A percentile compares a stretch with the other conserved stretches of the same genome.
phyloP scores from a whole-genome alignment of 2,888 invertebrate species.

The Hanleya hanleyi region DNA sequence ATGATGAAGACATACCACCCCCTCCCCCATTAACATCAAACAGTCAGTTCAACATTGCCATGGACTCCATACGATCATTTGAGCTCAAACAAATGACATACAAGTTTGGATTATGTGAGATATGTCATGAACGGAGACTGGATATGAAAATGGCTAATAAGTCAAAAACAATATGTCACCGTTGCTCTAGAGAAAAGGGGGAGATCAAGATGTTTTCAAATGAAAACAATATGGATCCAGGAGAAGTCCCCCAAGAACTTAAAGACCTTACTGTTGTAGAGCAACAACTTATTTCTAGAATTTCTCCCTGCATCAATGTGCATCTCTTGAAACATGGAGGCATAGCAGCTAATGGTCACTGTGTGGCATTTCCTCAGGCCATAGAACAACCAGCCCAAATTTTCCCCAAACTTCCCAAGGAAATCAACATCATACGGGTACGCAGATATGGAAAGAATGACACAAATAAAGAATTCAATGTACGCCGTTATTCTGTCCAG shows the following conservation, averaged over 20 bases:
- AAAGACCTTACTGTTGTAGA: slow-evolving; percentile 1
- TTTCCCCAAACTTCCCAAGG: slow-evolving; percentile 13
- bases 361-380: slow-evolving; percentile 19
- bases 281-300: slow-evolving; percentile 15
- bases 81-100: too few relatives aligned
- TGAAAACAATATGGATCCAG: slow-evolving; percentile 32
- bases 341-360: slow-evolving; percentile 16
- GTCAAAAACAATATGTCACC: too few relatives aligned
- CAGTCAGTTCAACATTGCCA: too few relatives aligned
- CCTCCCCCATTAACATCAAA: not conserved
- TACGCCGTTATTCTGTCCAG: slow-evolving; percentile 27
- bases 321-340: slow-evolving; percentile 20
- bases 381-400: slow-evolving; percentile 7
- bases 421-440: slow-evolving; percentile 30
- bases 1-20: too few relatives aligned
- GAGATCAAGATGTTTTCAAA: slow-evolving; percentile 35
- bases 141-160: too few relatives aligned
- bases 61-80: too few relatives aligned
- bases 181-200: too few relatives aligned
- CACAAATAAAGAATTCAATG: slow-evolving; percentile 33
- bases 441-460: slow-evolving; percentile 34
- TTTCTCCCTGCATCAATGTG: slow-evolving; percentile 13
- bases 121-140: too few relatives aligned
- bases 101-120: too few relatives aligned
- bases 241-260: slow-evolving; percentile 12